phyloP scores from a whole-genome alignment of 1,140 invertebrate species.

The Papilio glaucus region DNA sequence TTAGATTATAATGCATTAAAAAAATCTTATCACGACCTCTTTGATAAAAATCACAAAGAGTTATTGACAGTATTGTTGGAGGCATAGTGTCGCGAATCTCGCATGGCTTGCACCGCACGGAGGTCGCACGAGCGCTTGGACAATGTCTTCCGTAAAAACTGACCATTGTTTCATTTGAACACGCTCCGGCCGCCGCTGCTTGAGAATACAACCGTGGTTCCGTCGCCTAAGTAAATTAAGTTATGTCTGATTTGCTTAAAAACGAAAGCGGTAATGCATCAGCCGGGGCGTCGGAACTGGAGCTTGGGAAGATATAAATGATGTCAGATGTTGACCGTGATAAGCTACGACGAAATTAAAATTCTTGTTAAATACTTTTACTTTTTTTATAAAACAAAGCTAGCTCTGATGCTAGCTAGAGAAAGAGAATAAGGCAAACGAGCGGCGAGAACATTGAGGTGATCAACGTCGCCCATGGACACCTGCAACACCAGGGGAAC shows the following conservation, averaged over 20 bases:
- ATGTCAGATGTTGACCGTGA: neutral
- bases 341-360: neutral
- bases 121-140: constrained; percentile 59
- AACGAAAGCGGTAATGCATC: constrained; percentile 2
- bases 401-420: neutral
- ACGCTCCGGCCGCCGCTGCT: constrained; percentile 37
- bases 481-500: no score
- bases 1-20: no score
- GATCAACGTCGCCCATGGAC: no score
- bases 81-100: neutral
- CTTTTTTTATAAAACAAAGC: neutral
- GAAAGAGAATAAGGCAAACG: no score
- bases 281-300: neutral
- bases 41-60: constrained; percentile 1
- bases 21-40: no score
- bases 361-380: constrained; percentile 3
- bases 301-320: neutral
- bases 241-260: neutral
- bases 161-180: constrained; percentile 60
- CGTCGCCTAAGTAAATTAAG: neutral
- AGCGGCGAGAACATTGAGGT: no score
- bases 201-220: neutral
- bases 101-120: constrained; percentile 40
- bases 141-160: constrained; percentile 69
- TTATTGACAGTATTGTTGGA: neutral